Evolutionary conservation across 2,797 vertebrate genomes (phyloP).

Genomic region (Poecilia picta): DNA sequence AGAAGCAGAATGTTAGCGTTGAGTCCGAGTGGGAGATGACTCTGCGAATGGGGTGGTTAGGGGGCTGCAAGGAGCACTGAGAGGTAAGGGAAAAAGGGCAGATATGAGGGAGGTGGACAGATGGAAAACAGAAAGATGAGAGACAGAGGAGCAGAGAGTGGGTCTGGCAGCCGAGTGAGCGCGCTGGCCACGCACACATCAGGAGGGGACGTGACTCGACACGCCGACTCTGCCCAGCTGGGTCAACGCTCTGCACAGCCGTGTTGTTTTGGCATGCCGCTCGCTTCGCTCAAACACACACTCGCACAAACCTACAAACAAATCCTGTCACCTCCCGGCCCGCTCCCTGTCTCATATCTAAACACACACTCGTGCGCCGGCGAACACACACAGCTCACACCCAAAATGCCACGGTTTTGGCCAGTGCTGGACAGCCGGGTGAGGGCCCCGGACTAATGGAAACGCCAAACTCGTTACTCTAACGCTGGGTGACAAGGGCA

Average conservation of each 20-base stretch:
- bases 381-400: slow-evolving; percentile 63
- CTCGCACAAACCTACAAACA: slow-evolving; percentile 50
- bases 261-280: slow-evolving; percentile 76
- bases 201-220: slow-evolving; percentile 82
- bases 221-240: slow-evolving; percentile 79
- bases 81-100: slow-evolving; percentile 66
- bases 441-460: slow-evolving; percentile 84
- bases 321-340: slow-evolving; percentile 51
- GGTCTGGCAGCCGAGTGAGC: slow-evolving; percentile 70
- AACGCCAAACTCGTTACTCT: slow-evolving; percentile 94
- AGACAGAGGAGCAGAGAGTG: slow-evolving; percentile 52
- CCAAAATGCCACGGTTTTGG: slow-evolving; percentile 78
- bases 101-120: slow-evolving; percentile 66
- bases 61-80: slow-evolving; percentile 49
- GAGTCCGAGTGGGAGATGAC: slow-evolving; percentile 51
- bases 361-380: slow-evolving; percentile 35
- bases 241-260: slow-evolving; percentile 76
- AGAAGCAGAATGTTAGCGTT: slow-evolving; percentile 55
- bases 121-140: slow-evolving; percentile 73
- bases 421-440: slow-evolving; percentile 57
- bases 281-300: slow-evolving; percentile 28
- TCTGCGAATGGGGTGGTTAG: slow-evolving; percentile 9
- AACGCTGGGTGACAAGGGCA: slow-evolving; percentile 97
- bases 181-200: slow-evolving; percentile 76
- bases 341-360: slow-evolving; percentile 16